Conservation (phyloP, 2,797 vertebrate species). For the Gymnodraco acuticeps region DNA sequence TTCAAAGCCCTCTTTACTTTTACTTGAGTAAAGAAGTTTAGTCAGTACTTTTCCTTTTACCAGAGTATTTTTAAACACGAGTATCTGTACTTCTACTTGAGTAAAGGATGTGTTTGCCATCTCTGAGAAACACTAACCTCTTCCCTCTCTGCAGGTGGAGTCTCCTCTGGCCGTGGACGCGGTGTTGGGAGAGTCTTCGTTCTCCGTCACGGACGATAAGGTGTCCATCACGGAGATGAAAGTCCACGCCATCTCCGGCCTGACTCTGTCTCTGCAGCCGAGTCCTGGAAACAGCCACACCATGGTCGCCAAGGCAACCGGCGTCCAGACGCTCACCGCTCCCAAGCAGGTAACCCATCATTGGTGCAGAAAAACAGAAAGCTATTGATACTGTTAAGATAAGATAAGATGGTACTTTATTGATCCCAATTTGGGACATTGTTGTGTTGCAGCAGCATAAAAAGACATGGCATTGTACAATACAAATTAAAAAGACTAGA, state of each 20-base stretch:
- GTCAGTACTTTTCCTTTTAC: too few relatives aligned
- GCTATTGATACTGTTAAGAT: background rate
- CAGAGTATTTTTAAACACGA: too few relatives aligned
- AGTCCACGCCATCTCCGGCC: conserved; percentile 92
- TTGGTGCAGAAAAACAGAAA: background rate
- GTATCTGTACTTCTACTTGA: too few relatives aligned
- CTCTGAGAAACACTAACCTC: too few relatives aligned
- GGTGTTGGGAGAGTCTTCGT: conserved; percentile 89
- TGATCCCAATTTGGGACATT: too few relatives aligned
- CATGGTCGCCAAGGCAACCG: conserved; percentile 93
- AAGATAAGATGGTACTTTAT: too few relatives aligned
- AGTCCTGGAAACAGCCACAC: conserved; percentile 97
- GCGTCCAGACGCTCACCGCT: conserved; percentile 90
- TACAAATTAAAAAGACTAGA: too few relatives aligned
- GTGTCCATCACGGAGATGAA: conserved; percentile 94
- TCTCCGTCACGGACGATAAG: conserved; percentile 96
- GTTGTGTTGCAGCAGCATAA: too few relatives aligned
- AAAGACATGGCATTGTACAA: too few relatives aligned
- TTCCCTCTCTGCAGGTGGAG: conserved; percentile 88
- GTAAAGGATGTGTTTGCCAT: too few relatives aligned
- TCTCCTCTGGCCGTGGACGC: conserved; percentile 94
- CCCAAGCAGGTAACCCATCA: conserved; percentile 90
- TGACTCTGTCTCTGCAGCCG: conserved; percentile 91
- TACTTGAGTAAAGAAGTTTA: too few relatives aligned
- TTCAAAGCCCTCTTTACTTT: too few relatives aligned